Conservation (phyloP, 2,113 vertebrate genomes). For the Sinocyclocheilus grahami region DNA sequence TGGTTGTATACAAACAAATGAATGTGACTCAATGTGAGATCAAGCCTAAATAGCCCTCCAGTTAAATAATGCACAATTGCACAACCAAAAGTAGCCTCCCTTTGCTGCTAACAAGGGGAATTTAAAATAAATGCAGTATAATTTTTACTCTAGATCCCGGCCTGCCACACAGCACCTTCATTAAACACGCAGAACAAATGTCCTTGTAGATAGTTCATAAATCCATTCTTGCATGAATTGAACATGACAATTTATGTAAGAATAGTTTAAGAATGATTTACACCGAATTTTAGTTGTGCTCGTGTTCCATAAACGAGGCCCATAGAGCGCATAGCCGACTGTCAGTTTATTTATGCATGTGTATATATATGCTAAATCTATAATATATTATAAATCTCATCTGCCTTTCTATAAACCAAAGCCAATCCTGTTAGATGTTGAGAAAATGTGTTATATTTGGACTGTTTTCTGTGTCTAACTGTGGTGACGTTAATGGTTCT, state of each 20-base stretch:
- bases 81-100: constrained; percentile 15
- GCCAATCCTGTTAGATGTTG: constrained; percentile 1
- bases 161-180: not conserved
- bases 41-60: not conserved
- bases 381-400: constrained; percentile 1
- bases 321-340: not conserved
- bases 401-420: constrained; percentile 55
- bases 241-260: not conserved
- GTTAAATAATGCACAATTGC: constrained; percentile 17
- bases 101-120: constrained; percentile 1
- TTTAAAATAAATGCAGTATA: not conserved
- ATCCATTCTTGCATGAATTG: not conserved
- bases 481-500: constrained; percentile 38
- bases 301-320: not conserved
- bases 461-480: constrained; percentile 2
- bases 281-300: not conserved
- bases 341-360: not conserved
- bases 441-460: not conserved
- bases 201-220: not conserved
- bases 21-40: not conserved
- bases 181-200: not conserved
- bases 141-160: not conserved
- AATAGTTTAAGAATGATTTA: not conserved
- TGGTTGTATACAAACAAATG: not conserved
- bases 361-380: too few species aligned